Conservation (phyloP, 2,797 vertebrate species). For the Pantherophis vulpinus region DNA sequence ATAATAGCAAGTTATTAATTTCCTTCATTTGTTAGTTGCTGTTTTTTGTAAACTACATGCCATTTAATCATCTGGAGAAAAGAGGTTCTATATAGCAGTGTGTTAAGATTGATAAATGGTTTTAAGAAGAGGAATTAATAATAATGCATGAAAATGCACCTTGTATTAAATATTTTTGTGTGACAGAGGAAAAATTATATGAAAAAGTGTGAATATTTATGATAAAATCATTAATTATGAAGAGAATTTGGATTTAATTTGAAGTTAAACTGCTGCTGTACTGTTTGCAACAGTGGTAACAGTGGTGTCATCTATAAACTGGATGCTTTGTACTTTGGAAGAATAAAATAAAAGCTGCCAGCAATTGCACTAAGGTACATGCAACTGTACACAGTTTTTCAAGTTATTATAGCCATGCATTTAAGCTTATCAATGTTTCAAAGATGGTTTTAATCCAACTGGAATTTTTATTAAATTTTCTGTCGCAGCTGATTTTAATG, state of each 20-base stretch:
- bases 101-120: constrained; percentile 65
- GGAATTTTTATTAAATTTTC: constrained; percentile 72
- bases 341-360: constrained; percentile 53
- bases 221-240: constrained; percentile 60
- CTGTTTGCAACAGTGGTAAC: constrained; percentile 43
- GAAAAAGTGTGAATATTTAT: constrained; percentile 73
- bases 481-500: constrained; percentile 69
- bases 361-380: constrained; percentile 47
- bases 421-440: constrained; percentile 70
- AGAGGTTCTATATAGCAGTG: constrained; percentile 59
- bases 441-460: constrained; percentile 64
- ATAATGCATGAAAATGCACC: constrained; percentile 74
- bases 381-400: constrained; percentile 57
- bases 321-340: constrained; percentile 40
- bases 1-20: constrained; percentile 59
- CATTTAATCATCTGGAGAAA: constrained; percentile 64
- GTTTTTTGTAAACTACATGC: constrained; percentile 72
- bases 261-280: constrained; percentile 59
- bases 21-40: constrained; percentile 71
- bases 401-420: constrained; percentile 71
- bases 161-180: constrained; percentile 80
- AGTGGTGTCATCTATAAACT: constrained; percentile 48
- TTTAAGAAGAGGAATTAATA: constrained; percentile 70
- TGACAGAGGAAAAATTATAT: constrained; percentile 66
- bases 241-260: constrained; percentile 65